A percentile compares a stretch with the other conserved stretches of the same genome.
phyloP scores from a whole-genome alignment of 2,797 vertebrate genomes.

The Artibeus jamaicensis region DNA sequence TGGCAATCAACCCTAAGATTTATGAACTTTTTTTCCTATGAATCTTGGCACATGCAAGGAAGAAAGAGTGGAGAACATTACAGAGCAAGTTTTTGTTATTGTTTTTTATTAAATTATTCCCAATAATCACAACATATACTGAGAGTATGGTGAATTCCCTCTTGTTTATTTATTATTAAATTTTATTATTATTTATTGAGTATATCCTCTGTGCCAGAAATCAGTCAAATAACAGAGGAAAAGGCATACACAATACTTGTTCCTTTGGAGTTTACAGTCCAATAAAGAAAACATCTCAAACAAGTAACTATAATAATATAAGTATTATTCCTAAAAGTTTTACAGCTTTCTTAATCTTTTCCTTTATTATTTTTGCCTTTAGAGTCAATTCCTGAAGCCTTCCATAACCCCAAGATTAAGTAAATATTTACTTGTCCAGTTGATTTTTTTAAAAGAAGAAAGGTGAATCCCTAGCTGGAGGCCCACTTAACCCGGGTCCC shows the following conservation, averaged over 20 bases:
- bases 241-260: not conserved
- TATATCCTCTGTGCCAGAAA: not conserved
- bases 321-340: not conserved
- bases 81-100: slow-evolving; percentile 68
- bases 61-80: slow-evolving; percentile 71
- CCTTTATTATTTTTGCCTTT: slow-evolving; percentile 29
- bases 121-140: not conserved
- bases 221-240: not conserved
- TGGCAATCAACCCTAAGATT: not conserved
- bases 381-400: not conserved
- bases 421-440: not conserved
- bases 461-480: not conserved
- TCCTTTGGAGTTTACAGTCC: not conserved
- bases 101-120: slow-evolving; percentile 11
- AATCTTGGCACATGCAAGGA: slow-evolving; percentile 73
- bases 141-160: not conserved
- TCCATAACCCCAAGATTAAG: not conserved
- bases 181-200: slow-evolving; percentile 69
- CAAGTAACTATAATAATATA: not conserved
- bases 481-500: not conserved
- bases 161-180: not conserved
- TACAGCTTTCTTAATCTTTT: not conserved
- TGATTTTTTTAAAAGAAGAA: slow-evolving; percentile 44
- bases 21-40: slow-evolving; percentile 75
- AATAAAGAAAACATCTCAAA: slow-evolving; percentile 15